Conservation (phyloP, 2,797 vertebrate genomes). For the Ptychadena robeensis region DNA sequence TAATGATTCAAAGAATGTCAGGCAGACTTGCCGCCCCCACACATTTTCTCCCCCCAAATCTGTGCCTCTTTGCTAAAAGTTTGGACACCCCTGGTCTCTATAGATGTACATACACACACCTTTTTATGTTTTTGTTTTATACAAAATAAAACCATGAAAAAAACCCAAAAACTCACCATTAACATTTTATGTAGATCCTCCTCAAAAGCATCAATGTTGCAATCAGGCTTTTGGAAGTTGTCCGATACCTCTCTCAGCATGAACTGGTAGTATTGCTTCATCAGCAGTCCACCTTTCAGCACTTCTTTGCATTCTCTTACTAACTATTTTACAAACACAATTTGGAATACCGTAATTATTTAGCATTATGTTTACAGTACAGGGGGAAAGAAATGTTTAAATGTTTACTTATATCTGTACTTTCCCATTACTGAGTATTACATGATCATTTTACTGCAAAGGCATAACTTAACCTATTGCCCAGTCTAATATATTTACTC, state of each 20-base stretch:
- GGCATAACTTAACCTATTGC: no score
- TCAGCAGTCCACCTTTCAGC: conserved; percentile 94
- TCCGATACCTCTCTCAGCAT: conserved; percentile 89
- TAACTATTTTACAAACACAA: conserved; percentile 79
- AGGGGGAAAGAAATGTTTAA: no score
- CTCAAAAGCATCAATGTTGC: conserved; percentile 95
- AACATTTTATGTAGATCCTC: conserved; percentile 98
- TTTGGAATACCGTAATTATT: conserved; percentile 7
- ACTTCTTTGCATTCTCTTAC: conserved; percentile 98
- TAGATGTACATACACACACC: no score
- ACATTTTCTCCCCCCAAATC: no score
- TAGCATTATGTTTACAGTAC: background rate
- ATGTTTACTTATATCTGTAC: background rate
- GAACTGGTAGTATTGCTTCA: conserved; percentile 99
- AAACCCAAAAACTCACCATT: conserved; percentile 85
- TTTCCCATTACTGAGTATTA: no score
- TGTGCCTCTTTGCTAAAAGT: no score
- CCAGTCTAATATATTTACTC: no score
- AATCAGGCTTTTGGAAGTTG: conserved; percentile 82
- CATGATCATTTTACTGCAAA: no score
- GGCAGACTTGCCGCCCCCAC: no score
- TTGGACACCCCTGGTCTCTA: no score
- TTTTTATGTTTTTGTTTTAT: no score
- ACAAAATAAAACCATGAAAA: background rate
- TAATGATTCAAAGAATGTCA: no score